phyloP scores from a whole-genome alignment of 1,140 invertebrate species.

The Eufriesea mexicana region DNA sequence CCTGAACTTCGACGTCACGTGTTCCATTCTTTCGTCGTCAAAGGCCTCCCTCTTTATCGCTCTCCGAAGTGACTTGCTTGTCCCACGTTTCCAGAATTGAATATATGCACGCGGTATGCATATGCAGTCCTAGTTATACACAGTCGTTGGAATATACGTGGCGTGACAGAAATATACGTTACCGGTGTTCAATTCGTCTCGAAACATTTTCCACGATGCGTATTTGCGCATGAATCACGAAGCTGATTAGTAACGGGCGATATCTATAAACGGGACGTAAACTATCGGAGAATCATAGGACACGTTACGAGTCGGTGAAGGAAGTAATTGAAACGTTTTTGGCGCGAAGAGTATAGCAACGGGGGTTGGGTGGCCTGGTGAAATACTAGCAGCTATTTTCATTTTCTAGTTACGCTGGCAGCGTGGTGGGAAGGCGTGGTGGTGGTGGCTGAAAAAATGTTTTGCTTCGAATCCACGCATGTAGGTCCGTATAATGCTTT shows the following conservation, averaged over 20 bases:
- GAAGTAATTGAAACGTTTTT: slow-evolving; percentile 21
- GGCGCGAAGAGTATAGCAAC: too few relatives aligned
- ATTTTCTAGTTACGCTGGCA: slow-evolving; percentile 11
- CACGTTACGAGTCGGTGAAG: not conserved
- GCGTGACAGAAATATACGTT: slow-evolving; percentile 30
- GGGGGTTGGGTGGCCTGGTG: not conserved
- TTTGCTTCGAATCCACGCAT: slow-evolving; percentile 49
- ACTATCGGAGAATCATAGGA: not conserved
- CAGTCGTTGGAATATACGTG: not conserved
- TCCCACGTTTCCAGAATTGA: slow-evolving; percentile 53
- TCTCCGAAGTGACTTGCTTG: slow-evolving; percentile 39
- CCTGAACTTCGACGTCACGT: slow-evolving; percentile 18
- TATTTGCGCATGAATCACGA: slow-evolving; percentile 34
- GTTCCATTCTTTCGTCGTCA: slow-evolving; percentile 29
- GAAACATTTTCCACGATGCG: slow-evolving; percentile 37
- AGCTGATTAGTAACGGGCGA: not conserved
- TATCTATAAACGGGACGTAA: not conserved
- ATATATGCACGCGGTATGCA: slow-evolving; percentile 52
- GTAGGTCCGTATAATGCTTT: slow-evolving; percentile 53
- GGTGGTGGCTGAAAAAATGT: slow-evolving; percentile 26
- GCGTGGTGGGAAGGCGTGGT: not conserved
- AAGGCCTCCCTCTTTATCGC: slow-evolving; percentile 30
- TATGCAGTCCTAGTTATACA: slow-evolving; percentile 47
- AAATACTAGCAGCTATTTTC: slow-evolving; percentile 32
- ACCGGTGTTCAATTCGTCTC: slow-evolving; percentile 40